Evolutionary conservation across 2,888 invertebrate genomes (phyloP).

Genomic region (Oeneis ivallda): DNA sequence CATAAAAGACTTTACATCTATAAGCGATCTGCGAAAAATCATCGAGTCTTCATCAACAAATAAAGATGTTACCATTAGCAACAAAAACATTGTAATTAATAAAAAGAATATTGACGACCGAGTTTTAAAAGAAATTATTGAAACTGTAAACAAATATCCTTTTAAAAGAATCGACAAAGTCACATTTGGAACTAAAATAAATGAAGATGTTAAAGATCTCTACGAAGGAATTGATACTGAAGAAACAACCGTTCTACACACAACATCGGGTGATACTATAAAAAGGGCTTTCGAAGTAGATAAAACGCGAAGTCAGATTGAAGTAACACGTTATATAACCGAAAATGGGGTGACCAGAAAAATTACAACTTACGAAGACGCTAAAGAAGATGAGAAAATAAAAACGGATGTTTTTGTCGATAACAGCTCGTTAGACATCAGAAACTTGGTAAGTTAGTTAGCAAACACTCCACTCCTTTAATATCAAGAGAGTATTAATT

Average conservation of each 20-base stretch:
- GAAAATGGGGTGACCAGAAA: conserved; percentile 76
- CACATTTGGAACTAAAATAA: conserved; percentile 79
- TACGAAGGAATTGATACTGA: conserved; percentile 74
- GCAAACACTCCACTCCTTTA: not conserved
- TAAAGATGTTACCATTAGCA: conserved; percentile 72
- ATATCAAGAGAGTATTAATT: not conserved
- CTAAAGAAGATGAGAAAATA: conserved; percentile 76
- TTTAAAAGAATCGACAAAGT: conserved; percentile 78
- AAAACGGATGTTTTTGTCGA: conserved; percentile 78
- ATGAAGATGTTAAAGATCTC: conserved; percentile 82
- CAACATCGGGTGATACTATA: conserved; percentile 63
- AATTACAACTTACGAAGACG: conserved; percentile 77
- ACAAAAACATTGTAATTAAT: conserved; percentile 71
- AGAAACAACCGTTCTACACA: conserved; percentile 64
- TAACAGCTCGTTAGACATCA: conserved; percentile 77
- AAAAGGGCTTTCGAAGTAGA: conserved; percentile 75
- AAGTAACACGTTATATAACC: conserved; percentile 75
- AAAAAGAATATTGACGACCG: conserved; percentile 74
- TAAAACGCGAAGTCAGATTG: conserved; percentile 75
- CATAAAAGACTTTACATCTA: conserved; percentile 76
- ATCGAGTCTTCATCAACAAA: conserved; percentile 70
- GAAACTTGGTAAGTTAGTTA: conserved; percentile 71
- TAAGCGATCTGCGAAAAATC: conserved; percentile 73
- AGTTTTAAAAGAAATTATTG: conserved; percentile 74
- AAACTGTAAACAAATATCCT: conserved; percentile 76